A percentile compares a stretch with the other conserved stretches of the same genome.
Evolutionary conservation across 2,888 invertebrate species (phyloP).

Genomic region (Cheilosia scutellata): DNA sequence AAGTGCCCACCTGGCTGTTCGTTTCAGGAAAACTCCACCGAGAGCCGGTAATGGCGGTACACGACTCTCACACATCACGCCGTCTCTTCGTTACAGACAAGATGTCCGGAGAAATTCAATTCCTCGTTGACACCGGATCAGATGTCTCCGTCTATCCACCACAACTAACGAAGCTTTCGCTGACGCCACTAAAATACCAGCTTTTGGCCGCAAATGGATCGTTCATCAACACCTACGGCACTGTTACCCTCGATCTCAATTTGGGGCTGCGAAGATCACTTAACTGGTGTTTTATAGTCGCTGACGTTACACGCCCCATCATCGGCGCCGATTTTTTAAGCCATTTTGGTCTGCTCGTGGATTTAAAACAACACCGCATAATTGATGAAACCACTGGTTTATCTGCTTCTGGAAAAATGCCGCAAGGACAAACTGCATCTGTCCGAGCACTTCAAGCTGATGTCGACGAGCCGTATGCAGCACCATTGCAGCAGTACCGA

Average conservation of each 20-base stretch:
- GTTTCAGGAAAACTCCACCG: constrained; percentile 35
- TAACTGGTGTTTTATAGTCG: constrained; percentile 24
- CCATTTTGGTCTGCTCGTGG: constrained; percentile 3
- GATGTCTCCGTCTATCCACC: too few relatives aligned
- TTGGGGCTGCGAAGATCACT: constrained; percentile 13
- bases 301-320: constrained; percentile 7
- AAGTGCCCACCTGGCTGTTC: background rate
- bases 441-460: constrained; percentile 1
- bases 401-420: background rate
- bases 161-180: too few relatives aligned
- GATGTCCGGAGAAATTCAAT: too few relatives aligned
- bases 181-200: too few relatives aligned
- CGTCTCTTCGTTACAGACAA: too few relatives aligned
- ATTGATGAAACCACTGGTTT: constrained; percentile 10
- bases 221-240: constrained; percentile 37
- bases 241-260: constrained; percentile 10
- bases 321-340: constrained; percentile 32
- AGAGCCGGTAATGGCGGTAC: constrained; percentile 31
- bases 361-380: constrained; percentile 17
- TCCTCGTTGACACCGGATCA: too few relatives aligned
- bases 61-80: constrained; percentile 6
- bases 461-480: constrained; percentile 6
- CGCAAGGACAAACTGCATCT: constrained; percentile 13
- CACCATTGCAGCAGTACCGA: background rate
- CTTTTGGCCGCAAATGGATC: constrained; percentile 37